A percentile compares a stretch with the other conserved stretches of the same genome.
These are phyloP conservation scores for Sebastes itinus DNA, from an alignment of 2,797 vertebrate species.

Conservation along the genomic window DNA sequence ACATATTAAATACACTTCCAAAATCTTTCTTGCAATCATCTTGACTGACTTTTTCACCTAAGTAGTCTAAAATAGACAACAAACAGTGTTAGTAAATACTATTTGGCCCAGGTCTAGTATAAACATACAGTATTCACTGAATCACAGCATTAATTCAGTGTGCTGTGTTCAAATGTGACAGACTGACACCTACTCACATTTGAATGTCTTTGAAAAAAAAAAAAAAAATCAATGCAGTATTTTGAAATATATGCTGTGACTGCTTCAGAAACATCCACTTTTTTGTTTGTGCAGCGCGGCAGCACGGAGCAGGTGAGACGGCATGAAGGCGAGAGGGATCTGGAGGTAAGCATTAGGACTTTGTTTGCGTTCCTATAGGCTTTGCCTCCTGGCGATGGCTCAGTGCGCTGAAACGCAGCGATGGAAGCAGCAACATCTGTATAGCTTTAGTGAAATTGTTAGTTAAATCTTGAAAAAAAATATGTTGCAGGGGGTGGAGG, in stretches of 20 bases:
- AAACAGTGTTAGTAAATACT: slow-evolving; percentile 35
- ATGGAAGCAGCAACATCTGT: slow-evolving; percentile 63
- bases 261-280: slow-evolving; percentile 42
- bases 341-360: slow-evolving; percentile 63
- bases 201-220: slow-evolving; percentile 50
- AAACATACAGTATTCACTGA: slow-evolving; percentile 55
- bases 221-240: slow-evolving; percentile 44
- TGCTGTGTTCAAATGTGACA: slow-evolving; percentile 48
- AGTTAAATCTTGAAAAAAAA: slow-evolving; percentile 40
- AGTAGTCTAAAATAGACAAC: slow-evolving; percentile 18
- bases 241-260: slow-evolving; percentile 47
- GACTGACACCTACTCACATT: slow-evolving; percentile 55
- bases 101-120: slow-evolving; percentile 27
- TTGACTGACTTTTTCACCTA: neutral
- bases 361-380: slow-evolving; percentile 67
- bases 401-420: slow-evolving; percentile 39
- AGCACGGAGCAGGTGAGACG: slow-evolving; percentile 21
- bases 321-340: slow-evolving; percentile 54
- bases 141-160: slow-evolving; percentile 49
- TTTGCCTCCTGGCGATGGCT: slow-evolving; percentile 65
- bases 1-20: neutral
- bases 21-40: slow-evolving; percentile 2
- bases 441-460: slow-evolving; percentile 54
- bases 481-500: neutral
- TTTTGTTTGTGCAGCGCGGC: slow-evolving; percentile 42